These are phyloP conservation scores for Doryteuthis pealeii DNA, from an alignment of 1,140 invertebrate genomes.

Conservation along the genomic window DNA sequence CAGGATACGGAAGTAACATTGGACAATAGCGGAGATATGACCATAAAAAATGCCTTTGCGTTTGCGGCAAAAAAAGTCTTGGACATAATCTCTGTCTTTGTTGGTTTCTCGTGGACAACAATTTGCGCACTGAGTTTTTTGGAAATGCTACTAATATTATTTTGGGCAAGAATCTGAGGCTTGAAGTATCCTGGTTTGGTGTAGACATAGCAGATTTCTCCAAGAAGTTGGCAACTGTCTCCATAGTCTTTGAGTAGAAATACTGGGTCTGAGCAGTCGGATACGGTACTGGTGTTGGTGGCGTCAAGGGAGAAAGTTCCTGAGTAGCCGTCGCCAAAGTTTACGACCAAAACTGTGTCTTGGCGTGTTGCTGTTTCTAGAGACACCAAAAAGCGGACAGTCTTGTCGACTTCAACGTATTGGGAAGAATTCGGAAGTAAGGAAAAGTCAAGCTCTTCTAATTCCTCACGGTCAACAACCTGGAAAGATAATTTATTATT, in stretches of 20 bases:
- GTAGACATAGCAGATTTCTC: conserved; percentile 2
- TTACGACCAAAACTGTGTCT: not conserved
- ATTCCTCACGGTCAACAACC: not conserved
- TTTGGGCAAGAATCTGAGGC: not conserved
- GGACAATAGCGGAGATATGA: not conserved
- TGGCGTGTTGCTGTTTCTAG: not conserved
- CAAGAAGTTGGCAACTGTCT: not conserved
- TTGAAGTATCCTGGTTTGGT: conserved; percentile 1
- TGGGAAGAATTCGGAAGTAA: not conserved
- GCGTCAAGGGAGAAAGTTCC: not conserved
- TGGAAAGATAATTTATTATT: too few species aligned
- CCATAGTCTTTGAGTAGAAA: not conserved
- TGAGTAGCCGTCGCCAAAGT: not conserved
- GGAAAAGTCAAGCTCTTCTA: not conserved
- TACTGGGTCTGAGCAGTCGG: not conserved
- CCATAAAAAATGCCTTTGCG: not conserved
- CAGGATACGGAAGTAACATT: not conserved
- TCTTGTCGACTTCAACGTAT: not conserved
- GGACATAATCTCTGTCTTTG: not conserved
- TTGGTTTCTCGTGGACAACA: not conserved
- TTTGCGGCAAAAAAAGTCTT: not conserved
- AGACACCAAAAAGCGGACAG: not conserved
- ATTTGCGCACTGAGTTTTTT: not conserved
- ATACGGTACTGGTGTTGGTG: not conserved
- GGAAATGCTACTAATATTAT: not conserved